Evolutionary conservation across 1,140 invertebrate genomes (phyloP).

Genomic region (Sinonovacula constricta): DNA sequence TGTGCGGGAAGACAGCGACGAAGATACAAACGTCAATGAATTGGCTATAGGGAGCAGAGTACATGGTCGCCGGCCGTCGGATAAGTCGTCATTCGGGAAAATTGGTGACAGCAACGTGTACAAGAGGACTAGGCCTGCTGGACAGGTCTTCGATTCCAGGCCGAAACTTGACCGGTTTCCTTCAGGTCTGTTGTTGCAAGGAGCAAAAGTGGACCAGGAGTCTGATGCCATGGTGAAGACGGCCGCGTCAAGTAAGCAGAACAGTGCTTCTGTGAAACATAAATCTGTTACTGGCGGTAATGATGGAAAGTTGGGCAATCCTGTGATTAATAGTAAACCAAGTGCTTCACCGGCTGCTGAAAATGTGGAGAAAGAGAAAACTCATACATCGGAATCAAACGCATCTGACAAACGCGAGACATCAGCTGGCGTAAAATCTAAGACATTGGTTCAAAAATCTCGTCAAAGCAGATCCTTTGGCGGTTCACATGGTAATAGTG

Average conservation of each 20-base stretch:
- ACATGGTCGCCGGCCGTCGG: background rate
- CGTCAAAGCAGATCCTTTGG: background rate
- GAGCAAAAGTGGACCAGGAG: conserved; percentile 31
- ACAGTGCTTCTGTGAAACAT: background rate
- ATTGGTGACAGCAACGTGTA: conserved; percentile 37
- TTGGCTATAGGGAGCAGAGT: conserved; percentile 9
- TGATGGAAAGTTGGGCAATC: background rate
- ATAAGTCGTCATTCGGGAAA: conserved; percentile 15
- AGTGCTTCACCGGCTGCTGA: background rate
- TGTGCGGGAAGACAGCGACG: background rate
- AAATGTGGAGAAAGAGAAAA: background rate
- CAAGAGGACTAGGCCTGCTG: conserved; percentile 30
- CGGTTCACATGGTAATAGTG: background rate
- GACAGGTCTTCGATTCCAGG: background rate
- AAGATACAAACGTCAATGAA: conserved; percentile 7
- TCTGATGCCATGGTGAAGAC: conserved; percentile 13
- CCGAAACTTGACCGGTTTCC: conserved; percentile 14
- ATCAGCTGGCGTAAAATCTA: background rate
- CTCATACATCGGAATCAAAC: no score
- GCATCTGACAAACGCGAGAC: no score
- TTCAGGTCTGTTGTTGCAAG: conserved; percentile 24
- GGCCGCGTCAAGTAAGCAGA: background rate
- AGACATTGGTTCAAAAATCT: conserved; percentile 5
- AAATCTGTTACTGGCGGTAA: background rate
- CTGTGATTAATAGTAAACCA: background rate